These are phyloP conservation scores for Dreissena rostriformis DNA, from an alignment of 1,140 invertebrate genomes.

Conservation along the genomic window DNA sequence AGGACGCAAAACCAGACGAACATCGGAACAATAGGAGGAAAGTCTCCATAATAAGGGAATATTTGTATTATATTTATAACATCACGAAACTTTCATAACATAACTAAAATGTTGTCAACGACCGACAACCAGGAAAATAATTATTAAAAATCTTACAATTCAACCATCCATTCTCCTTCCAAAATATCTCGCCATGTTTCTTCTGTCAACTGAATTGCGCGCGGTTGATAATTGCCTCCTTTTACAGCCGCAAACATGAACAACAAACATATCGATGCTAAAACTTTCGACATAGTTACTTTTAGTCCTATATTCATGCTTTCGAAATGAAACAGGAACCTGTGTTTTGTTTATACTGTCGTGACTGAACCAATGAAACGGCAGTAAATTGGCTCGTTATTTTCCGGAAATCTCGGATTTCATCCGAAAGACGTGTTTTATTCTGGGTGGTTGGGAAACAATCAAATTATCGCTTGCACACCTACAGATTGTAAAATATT, in stretches of 20 bases:
- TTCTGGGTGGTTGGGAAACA: constrained; percentile 1
- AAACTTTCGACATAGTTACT: background rate
- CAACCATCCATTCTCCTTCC: constrained; percentile 96
- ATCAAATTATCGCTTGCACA: constrained; percentile 10
- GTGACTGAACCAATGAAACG: no score
- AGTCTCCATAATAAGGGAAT: background rate
- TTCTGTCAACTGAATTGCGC: constrained; percentile 83
- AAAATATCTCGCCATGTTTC: constrained; percentile 94
- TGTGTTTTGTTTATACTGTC: no score
- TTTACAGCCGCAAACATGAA: background rate
- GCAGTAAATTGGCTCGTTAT: no score
- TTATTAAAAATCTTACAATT: constrained; percentile 90
- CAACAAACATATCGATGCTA: background rate
- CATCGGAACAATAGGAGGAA: background rate
- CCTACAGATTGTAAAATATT: no score
- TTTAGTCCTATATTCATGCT: background rate
- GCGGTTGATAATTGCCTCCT: constrained; percentile 39
- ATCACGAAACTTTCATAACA: background rate
- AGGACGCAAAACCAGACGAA: no score
- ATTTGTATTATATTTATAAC: background rate
- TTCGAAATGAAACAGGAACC: constrained; percentile 5
- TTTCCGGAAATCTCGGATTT: no score
- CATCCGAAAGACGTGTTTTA: constrained; percentile 7
- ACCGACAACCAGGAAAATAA: background rate
- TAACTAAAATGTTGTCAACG: background rate